Evolutionary conservation across 2,888 invertebrate species (phyloP), one percentile per base, ranked within the genome.

Genomic region (Salticus scenicus): DNA sequence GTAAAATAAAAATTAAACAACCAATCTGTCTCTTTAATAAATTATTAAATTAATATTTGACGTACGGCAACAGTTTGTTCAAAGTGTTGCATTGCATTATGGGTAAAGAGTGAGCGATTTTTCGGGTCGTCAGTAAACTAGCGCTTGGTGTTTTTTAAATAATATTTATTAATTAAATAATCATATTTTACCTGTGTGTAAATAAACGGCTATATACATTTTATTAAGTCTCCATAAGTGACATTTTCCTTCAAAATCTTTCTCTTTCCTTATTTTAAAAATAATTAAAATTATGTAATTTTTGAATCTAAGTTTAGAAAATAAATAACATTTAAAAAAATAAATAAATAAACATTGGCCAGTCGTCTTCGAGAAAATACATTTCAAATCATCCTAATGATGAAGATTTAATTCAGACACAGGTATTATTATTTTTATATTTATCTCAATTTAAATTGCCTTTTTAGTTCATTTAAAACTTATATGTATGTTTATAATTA

Each of bases 91-190:
- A 82, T 66, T 30, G 30, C n/a, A 82, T 71, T 82, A 73, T 75
- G 82, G 75, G 82, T 81, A 76, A 71, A 47, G 71, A 76, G 64
- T 82, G 82, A 76, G 64, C 63, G 74, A 75, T 75, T 47, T 82
- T 82, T 82, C 82, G 64, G 82, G 71, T 82, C 64, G 82, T 42
- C 82, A 47, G 82, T 71, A 41, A 70, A 69, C 33, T 31, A 71
- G 74, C 70, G 75, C 82, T 76, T 75, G 63, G 70, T 31, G 31
- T 37, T 67, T 63, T 82, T 75, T 82, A 75, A 70, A 75, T 75
- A 75, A 47, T 76, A 63, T 82, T 70, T 70, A 27, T 7, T 37
- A 37, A 37, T 37, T 64, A 33, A 64, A 28, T 41, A 31, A 63
- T 70, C 67, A n/a, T 28, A 67, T 41, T 33, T 57, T 67, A 20